A percentile compares a stretch with the other conserved stretches of the same genome.
These are phyloP conservation scores for Dryoscopus gambensis DNA, from an alignment of 2,113 vertebrate genomes.

Conservation along the genomic window DNA sequence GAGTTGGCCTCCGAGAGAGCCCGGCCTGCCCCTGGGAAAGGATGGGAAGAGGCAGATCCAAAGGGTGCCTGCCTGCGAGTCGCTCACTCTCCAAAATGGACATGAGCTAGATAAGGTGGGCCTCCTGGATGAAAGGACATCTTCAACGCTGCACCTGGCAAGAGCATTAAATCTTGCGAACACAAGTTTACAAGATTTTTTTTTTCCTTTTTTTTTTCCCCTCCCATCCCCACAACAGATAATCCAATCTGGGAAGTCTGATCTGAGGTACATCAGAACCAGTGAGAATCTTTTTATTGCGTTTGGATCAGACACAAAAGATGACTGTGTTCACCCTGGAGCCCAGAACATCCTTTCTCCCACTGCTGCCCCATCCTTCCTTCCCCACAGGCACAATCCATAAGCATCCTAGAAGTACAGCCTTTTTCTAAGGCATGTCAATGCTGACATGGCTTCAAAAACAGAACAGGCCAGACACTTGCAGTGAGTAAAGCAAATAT, in stretches of 20 bases:
- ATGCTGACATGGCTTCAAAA: slow-evolving; percentile 18
- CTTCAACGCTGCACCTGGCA: not conserved
- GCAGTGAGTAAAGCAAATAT: slow-evolving; percentile 41
- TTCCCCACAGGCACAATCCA: slow-evolving; percentile 18
- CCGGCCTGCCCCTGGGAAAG: not conserved
- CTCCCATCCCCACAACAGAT: not conserved
- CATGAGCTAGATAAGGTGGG: not conserved
- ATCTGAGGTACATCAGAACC: not conserved
- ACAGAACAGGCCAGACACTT: slow-evolving; percentile 36
- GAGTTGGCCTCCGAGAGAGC: not conserved
- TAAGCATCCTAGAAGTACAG: not conserved
- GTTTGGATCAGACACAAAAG: not conserved
- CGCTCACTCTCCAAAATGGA: accelerated
- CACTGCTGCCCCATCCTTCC: not conserved
- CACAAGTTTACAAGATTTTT: not conserved
- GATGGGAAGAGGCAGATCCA: not conserved
- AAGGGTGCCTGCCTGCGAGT: not conserved
- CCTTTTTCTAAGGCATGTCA: not conserved
- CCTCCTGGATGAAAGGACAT: not conserved
- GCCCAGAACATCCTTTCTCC: slow-evolving; percentile 18
- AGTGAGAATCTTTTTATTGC: not conserved
- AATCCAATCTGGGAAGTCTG: not conserved
- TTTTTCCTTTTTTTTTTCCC: not conserved
- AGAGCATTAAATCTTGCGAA: not conserved
- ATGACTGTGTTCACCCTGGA: not conserved